phyloP scores from a whole-genome alignment of 2,113 vertebrate species.

The Telmatochromis brichardi region DNA sequence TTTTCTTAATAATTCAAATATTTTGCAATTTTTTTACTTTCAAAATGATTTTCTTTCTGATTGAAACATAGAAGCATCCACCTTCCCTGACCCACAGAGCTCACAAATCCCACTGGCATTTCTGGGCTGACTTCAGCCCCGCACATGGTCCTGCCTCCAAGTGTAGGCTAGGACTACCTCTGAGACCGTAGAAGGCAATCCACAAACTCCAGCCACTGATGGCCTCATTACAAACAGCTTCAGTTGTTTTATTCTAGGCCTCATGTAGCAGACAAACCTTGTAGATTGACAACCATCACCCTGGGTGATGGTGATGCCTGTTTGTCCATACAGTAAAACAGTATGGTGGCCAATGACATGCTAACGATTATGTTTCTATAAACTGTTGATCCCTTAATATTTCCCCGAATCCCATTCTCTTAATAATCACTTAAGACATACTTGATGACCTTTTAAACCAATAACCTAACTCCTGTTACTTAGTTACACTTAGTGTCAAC shows the following conservation, averaged over 20 bases:
- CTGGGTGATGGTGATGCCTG: neutral
- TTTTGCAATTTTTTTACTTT: neutral
- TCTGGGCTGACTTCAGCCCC: neutral
- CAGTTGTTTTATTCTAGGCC: neutral
- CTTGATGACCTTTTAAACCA: neutral
- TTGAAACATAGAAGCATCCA: neutral
- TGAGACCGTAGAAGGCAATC: neutral
- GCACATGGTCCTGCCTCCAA: rapidly evolving
- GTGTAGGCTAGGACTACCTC: neutral
- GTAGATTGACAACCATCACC: neutral
- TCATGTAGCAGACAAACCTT: neutral
- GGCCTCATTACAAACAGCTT: neutral
- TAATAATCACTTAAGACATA: neutral
- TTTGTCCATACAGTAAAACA: neutral
- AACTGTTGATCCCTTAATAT: neutral
- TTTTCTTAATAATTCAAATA: neutral
- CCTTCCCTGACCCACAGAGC: neutral
- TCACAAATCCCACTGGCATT: neutral
- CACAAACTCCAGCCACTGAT: neutral
- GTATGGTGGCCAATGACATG: neutral
- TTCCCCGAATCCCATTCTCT: neutral
- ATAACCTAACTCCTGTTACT: neutral
- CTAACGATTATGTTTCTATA: neutral
- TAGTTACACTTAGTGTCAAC: neutral
- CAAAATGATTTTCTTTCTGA: neutral